Percentiles rank a stretch among this genome's conserved stretches.
phyloP scores from a whole-genome alignment of 2,888 invertebrate genomes.

The Patella ulyssiponensis region DNA sequence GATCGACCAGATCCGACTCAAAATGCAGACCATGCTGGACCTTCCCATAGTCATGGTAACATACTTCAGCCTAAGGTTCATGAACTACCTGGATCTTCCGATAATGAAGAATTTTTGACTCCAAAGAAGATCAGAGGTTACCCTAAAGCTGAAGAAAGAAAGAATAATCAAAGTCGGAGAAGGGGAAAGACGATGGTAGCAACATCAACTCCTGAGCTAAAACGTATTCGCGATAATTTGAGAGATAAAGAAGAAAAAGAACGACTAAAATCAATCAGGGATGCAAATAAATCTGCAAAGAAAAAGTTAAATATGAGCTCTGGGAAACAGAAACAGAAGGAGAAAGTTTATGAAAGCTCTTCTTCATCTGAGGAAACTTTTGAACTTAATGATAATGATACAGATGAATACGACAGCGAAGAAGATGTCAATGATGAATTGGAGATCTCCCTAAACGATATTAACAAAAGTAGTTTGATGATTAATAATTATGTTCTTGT shows the following conservation, averaged over 20 bases:
- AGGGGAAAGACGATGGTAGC: background rate
- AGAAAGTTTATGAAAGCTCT: background rate
- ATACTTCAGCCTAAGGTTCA: too few relatives aligned
- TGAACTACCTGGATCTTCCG: background rate
- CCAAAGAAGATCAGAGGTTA: background rate
- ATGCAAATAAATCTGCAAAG: too few relatives aligned
- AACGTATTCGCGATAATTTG: background rate
- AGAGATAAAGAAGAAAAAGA: background rate
- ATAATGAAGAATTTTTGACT: background rate
- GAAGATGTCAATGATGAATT: background rate
- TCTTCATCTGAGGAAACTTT: background rate
- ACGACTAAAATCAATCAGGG: background rate
- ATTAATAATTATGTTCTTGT: background rate
- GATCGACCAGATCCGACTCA: constrained; percentile 12
- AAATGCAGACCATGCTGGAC: background rate
- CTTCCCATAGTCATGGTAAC: too few relatives aligned
- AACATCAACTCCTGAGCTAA: constrained; percentile 14
- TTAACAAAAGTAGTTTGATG: background rate
- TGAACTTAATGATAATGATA: background rate
- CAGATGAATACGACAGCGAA: background rate
- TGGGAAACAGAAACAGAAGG: background rate
- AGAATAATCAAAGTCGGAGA: background rate
- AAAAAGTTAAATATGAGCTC: too few relatives aligned
- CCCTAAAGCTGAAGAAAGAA: background rate
- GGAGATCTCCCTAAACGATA: background rate